Evolutionary conservation across 2,888 invertebrate genomes (phyloP).

Genomic region (Axea sp.): DNA sequence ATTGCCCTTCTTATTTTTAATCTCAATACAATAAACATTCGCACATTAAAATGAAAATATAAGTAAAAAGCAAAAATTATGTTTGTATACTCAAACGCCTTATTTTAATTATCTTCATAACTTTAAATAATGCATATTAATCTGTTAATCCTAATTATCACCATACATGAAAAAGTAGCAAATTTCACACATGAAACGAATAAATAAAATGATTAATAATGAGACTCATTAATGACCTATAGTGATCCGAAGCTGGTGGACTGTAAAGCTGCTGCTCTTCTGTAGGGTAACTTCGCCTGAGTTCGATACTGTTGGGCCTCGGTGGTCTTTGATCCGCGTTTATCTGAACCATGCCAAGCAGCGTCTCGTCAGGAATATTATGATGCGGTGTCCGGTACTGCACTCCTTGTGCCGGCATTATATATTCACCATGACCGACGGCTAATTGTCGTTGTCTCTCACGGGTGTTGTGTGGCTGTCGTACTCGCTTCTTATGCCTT

Average conservation of each 20-base stretch:
- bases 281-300: slow-evolving; percentile 83
- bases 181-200: neutral
- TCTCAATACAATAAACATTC: too few relatives aligned
- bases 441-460: slow-evolving; percentile 92
- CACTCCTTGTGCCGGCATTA: slow-evolving; percentile 84
- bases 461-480: slow-evolving; percentile 92
- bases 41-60: too few relatives aligned
- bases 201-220: neutral
- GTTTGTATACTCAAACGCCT: too few relatives aligned
- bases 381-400: slow-evolving; percentile 83
- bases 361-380: slow-evolving; percentile 79
- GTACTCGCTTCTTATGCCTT: slow-evolving; percentile 88
- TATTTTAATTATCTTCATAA: too few relatives aligned
- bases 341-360: slow-evolving; percentile 81
- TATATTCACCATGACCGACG: slow-evolving; percentile 92
- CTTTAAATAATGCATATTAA: too few relatives aligned
- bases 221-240: slow-evolving; percentile 68
- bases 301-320: slow-evolving; percentile 93
- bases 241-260: slow-evolving; percentile 76
- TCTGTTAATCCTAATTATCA: too few relatives aligned
- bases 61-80: too few relatives aligned
- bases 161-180: too few relatives aligned
- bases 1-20: too few relatives aligned
- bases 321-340: slow-evolving; percentile 85
- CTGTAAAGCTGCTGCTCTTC: slow-evolving; percentile 77